Evolutionary conservation across 1,140 invertebrate genomes (phyloP), one percentile per base, ranked within the genome.

Genomic region (Brachionus plicatilis): DNA sequence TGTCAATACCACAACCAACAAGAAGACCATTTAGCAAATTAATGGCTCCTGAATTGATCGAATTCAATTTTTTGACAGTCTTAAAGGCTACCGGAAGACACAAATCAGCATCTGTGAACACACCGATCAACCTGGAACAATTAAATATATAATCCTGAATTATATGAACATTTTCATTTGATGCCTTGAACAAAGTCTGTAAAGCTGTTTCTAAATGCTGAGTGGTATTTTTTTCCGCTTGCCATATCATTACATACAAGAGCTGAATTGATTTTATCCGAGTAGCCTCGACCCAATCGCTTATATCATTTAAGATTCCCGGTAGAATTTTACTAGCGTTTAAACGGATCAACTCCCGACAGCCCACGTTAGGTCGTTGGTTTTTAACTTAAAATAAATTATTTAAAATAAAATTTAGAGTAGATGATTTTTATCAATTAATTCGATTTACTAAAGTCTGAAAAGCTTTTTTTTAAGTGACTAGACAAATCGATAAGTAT

Each of bases 181-280:
- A 91, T 17, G 91, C 90, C 80, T 88, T 89, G 24, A 89, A 89
- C 72, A 93, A 86, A 11, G 90, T 90, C n/a, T 90, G 86, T 8
- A 91, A 83, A 11, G 89, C 84, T 91, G 89, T 88, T 90, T 92
- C 90, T 85, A 92, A 90, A 85, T 94, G 92, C 79, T 93, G 92
- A 3, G 92, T 94, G 50, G 93, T 91, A 50, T 92, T 91, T 12
- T 92, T 90, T 87, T 95, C 94, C 27, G 92, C 91, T 87, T 94
- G 92, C 0, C 94, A 88, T 41, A 93, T 89, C 65, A 94, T 87
- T 65, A 92, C 90, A 86, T 92, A 93, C 1, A 95, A 87, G 3
- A 95, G 89, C 85, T 93, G 92, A 0, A 93, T 91, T n/a, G 93
- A 92, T 84, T 94, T 93, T 14, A 94, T 87, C 86, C 93, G 90